Conservation (phyloP, 2,797 vertebrate genomes). For the Synanceia verrucosa region DNA sequence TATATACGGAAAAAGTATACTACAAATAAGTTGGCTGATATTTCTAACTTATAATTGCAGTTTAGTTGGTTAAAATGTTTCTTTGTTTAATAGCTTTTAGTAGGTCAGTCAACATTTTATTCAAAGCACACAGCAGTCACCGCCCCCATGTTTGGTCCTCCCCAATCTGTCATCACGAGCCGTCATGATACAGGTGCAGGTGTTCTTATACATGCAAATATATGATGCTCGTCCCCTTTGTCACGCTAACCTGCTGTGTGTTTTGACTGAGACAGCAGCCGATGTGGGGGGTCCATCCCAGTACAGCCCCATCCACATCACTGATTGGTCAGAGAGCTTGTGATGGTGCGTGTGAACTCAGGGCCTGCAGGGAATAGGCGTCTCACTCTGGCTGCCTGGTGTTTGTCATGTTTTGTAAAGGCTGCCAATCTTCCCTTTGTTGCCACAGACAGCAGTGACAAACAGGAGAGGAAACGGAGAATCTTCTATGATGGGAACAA, state of each 20-base stretch:
- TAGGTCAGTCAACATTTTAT: neutral
- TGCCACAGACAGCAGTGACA: constrained; percentile 61
- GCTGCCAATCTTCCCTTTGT: constrained; percentile 71
- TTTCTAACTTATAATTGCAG: neutral
- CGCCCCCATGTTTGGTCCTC: constrained; percentile 25
- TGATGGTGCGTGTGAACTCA: constrained; percentile 70
- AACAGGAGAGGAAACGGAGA: constrained; percentile 62
- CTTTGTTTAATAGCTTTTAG: neutral
- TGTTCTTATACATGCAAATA: constrained; percentile 46
- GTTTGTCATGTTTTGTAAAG: constrained; percentile 74
- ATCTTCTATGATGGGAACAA: constrained; percentile 62
- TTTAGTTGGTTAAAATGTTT: neutral
- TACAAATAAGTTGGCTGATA: neutral
- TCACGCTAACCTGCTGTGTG: constrained; percentile 62
- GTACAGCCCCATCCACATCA: constrained; percentile 22
- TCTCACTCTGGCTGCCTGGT: constrained; percentile 55
- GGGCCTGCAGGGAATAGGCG: constrained; percentile 52
- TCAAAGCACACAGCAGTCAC: neutral
- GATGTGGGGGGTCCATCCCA: constrained; percentile 60
- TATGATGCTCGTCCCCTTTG: constrained; percentile 56
- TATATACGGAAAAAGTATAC: too few relatives aligned
- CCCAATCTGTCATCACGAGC: constrained; percentile 45
- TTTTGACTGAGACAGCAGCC: constrained; percentile 69
- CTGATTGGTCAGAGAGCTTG: constrained; percentile 41
- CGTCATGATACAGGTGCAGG: constrained; percentile 61